phyloP scores from a whole-genome alignment of 2,888 invertebrate genomes.

The Acrobasis suavella region DNA sequence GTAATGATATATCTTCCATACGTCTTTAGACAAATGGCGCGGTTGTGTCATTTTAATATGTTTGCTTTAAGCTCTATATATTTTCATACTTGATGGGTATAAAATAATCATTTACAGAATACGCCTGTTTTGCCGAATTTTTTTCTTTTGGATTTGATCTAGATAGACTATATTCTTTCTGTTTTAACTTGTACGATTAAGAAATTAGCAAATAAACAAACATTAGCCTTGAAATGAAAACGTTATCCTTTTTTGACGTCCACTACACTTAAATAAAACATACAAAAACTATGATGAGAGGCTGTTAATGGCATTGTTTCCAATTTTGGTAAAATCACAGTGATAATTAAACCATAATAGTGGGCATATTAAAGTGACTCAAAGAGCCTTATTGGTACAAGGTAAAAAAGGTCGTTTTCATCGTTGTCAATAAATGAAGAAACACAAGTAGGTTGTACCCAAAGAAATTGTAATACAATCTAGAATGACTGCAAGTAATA shows the following conservation, averaged over 20 bases:
- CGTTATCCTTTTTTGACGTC: background rate
- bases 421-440: slow-evolving; percentile 42
- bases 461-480: too few relatives aligned
- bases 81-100: too few relatives aligned
- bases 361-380: slow-evolving; percentile 31
- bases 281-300: slow-evolving; percentile 36
- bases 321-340: slow-evolving; percentile 42
- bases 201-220: background rate
- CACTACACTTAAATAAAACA: slow-evolving; percentile 33
- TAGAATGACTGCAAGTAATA: too few relatives aligned
- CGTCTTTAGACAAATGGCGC: too few relatives aligned
- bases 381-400: slow-evolving; percentile 41
- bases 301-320: slow-evolving; percentile 40
- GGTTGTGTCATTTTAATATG: too few relatives aligned
- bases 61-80: too few relatives aligned
- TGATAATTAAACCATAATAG: slow-evolving; percentile 38
- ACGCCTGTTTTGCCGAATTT: too few relatives aligned
- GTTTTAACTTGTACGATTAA: background rate
- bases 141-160: too few relatives aligned
- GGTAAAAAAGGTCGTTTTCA: slow-evolving; percentile 41
- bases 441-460: slow-evolving; percentile 24
- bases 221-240: background rate
- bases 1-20: too few relatives aligned
- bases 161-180: too few relatives aligned
- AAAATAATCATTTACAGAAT: too few relatives aligned